Conservation (phyloP, 2,888 invertebrate species). For the Brachyopa scutellaris region DNA sequence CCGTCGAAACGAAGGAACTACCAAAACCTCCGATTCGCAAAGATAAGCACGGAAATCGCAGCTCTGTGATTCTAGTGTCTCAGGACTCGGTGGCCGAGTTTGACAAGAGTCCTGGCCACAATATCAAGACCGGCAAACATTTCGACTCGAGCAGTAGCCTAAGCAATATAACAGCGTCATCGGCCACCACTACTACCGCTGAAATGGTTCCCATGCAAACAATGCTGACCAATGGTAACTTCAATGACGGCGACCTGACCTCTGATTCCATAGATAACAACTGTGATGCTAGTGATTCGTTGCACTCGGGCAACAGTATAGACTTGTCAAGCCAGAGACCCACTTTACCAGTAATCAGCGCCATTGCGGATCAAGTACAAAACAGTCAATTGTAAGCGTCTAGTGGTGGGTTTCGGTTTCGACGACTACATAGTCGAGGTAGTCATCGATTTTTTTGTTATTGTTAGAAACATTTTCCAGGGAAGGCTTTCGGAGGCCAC, state of each 20-base stretch:
- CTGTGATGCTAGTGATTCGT: conserved; percentile 66
- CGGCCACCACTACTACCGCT: conserved; percentile 72
- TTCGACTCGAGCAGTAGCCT: conserved; percentile 65
- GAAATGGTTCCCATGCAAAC: conserved; percentile 80
- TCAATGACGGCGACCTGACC: conserved; percentile 79
- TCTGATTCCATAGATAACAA: conserved; percentile 73
- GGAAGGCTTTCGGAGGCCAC: conserved; percentile 35
- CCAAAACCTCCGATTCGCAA: conserved; percentile 80
- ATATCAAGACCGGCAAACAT: conserved; percentile 58
- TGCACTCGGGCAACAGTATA: conserved; percentile 67
- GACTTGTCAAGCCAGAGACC: conserved; percentile 63
- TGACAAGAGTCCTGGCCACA: conserved; percentile 69
- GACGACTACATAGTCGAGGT: conserved; percentile 29
- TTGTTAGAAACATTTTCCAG: conserved; percentile 58
- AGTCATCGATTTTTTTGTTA: conserved; percentile 12
- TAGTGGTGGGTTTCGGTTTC: conserved; percentile 12
- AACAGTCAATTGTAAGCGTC: conserved; percentile 59
- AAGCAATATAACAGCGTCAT: conserved; percentile 62
- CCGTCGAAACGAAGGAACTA: conserved; percentile 74
- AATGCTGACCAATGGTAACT: conserved; percentile 78
- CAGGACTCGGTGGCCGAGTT: conserved; percentile 73
- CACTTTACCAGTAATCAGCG: conserved; percentile 56
- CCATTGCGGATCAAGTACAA: conserved; percentile 63
- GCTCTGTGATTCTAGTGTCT: conserved; percentile 79
- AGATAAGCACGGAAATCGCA: conserved; percentile 79